Base-by-base conservation (phyloP, 2,888 invertebrate species). In the Drosophila affinis region DNA sequence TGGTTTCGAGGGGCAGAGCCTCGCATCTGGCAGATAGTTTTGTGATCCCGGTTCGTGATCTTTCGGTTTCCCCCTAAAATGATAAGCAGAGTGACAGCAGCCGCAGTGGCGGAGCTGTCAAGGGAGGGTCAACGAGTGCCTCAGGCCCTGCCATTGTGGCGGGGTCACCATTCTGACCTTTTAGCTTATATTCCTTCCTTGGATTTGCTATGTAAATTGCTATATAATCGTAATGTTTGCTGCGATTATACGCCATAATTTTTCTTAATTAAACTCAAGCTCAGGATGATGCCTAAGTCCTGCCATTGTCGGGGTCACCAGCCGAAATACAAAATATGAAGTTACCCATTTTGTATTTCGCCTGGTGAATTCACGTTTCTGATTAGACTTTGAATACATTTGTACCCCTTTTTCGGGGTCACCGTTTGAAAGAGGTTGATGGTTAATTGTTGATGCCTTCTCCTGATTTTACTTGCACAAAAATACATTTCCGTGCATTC, bases 1-100 rank as follows among this genome's bases (percentile, higher is more conserved):
- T 72, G 72, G 63, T 54, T 55, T 48, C 45, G 34, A 57, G 52
- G 52, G 52, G 4, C 24, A 32, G 34, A 34, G 54, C 27, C 27
- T 14, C 63, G 71, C 71, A 72, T 72, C 71, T 72, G 71, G 53
- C 63, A 48, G 55, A 56, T 60, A 60, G 54, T 32, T 70, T 70
- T 61, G 29, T 39, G 39, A 29, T 49, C 44, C 29, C 34, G 56
- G 27, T 52, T 47, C 24, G 32, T 34, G 68, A 70, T 60, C 70
- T 49, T 34, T 34, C 24, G 39, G 46, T 46, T 6, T 9, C 17
- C 17, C 34, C 49, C 52, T 18, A 24, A 29, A 17, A 48, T 72
- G 72, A 72, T 62, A 58, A 62, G 57, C 57, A n/a, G n/a, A 39
- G 39, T 14, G 14, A 39, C 39, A 39, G 39, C 52, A 12, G 24